These are phyloP conservation scores for Drosophila sechellia DNA, from an alignment of 1,140 invertebrate species.

Conservation along the genomic window DNA sequence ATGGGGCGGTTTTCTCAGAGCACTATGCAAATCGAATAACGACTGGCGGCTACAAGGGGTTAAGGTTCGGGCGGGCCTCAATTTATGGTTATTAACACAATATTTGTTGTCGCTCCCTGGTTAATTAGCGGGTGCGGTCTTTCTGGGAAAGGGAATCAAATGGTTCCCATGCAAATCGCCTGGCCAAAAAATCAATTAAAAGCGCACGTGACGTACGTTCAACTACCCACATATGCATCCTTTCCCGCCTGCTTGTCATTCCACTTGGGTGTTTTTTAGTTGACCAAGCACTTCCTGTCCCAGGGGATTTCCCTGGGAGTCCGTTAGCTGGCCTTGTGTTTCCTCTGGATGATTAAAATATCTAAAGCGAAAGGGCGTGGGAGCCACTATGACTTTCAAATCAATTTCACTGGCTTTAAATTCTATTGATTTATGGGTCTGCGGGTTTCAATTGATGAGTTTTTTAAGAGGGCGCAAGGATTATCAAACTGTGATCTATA, in stretches of 20 bases:
- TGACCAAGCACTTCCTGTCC: slow-evolving; percentile 67
- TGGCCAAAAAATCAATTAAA: slow-evolving; percentile 74
- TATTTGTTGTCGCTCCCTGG: slow-evolving; percentile 57
- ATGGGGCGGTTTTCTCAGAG: slow-evolving; percentile 68
- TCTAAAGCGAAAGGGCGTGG: slow-evolving; percentile 48
- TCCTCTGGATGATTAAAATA: slow-evolving; percentile 35
- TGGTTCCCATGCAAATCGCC: slow-evolving; percentile 74
- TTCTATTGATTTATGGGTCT: slow-evolving; percentile 71
- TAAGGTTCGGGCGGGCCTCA: slow-evolving; percentile 47
- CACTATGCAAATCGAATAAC: slow-evolving; percentile 65
- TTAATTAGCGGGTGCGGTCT: slow-evolving; percentile 63
- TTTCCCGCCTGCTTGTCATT: slow-evolving; percentile 36
- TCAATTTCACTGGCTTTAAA: slow-evolving; percentile 29
- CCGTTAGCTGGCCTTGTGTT: slow-evolving; percentile 63
- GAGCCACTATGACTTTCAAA: slow-evolving; percentile 36
- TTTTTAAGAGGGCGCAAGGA: slow-evolving; percentile 48
- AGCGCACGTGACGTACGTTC: slow-evolving; percentile 68
- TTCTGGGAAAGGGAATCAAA: slow-evolving; percentile 40
- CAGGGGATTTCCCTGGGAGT: slow-evolving; percentile 29
- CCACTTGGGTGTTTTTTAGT: slow-evolving; percentile 30
- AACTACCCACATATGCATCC: slow-evolving; percentile 62
- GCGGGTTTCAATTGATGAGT: slow-evolving; percentile 69
- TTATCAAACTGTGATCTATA: slow-evolving; percentile 49
- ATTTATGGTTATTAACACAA: slow-evolving; percentile 79
- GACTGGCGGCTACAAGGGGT: slow-evolving; percentile 44